phyloP scores from a whole-genome alignment of 2,797 vertebrate species.

The Thamnophis elegans region DNA sequence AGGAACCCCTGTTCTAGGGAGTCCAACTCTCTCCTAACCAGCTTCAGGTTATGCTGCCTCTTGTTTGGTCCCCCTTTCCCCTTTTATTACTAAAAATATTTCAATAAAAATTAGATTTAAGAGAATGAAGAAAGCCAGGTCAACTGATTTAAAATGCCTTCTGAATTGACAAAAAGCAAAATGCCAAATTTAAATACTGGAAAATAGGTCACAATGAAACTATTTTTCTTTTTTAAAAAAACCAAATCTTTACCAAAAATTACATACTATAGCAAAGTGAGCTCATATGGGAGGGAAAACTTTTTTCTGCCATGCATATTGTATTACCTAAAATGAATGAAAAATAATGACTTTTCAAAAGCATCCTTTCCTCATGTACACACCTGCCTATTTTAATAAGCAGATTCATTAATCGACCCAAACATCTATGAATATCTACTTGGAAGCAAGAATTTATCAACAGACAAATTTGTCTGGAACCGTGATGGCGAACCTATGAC shows the following conservation, averaged over 20 bases:
- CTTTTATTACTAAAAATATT: not conserved
- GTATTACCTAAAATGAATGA: not conserved
- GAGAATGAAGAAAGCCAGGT: not conserved
- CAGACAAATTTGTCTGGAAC: not conserved
- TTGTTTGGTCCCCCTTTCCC: not conserved
- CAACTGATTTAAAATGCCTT: not conserved
- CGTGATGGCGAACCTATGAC: too few species aligned
- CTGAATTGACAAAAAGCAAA: not conserved
- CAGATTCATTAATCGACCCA: not conserved
- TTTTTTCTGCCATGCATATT: not conserved
- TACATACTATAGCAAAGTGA: not conserved
- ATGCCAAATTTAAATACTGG: not conserved
- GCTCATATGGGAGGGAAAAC: not conserved
- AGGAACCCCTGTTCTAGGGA: not conserved
- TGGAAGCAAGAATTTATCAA: not conserved
- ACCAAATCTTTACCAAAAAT: not conserved
- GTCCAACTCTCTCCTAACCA: not conserved
- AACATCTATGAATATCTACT: not conserved
- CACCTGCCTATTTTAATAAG: not conserved
- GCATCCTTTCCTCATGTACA: not conserved
- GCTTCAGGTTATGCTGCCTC: not conserved
- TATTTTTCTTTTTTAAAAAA: not conserved
- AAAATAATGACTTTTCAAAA: not conserved
- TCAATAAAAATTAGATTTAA: not conserved
- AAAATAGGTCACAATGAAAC: not conserved